Conservation (phyloP, 1,140 invertebrate genomes). For the Phocides pigmalion region DNA sequence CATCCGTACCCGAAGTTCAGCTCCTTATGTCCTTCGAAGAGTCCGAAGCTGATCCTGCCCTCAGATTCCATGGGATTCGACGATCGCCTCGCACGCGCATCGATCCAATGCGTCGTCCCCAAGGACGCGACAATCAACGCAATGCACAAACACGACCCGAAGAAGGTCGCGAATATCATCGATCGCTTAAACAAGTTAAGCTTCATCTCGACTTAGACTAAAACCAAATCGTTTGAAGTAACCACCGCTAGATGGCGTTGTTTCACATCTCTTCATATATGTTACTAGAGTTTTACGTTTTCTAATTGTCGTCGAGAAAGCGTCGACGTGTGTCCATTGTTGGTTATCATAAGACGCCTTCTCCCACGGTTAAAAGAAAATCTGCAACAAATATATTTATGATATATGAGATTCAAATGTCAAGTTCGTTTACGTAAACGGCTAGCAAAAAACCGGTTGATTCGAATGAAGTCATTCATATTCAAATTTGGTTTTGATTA, state of each 20-base stretch:
- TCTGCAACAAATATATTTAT: conserved; percentile 57
- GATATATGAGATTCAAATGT: conserved; percentile 3
- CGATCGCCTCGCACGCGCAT: conserved; percentile 88
- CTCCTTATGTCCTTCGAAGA: conserved; percentile 93
- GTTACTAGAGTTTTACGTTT: conserved; percentile 33
- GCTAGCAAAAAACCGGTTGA: conserved; percentile 1
- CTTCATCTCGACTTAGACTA: conserved; percentile 65
- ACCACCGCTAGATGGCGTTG: conserved; percentile 43
- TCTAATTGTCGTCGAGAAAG: conserved; percentile 39
- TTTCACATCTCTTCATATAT: conserved; percentile 40
- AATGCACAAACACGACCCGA: conserved; percentile 92
- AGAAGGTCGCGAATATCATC: conserved; percentile 95
- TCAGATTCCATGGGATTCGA: conserved; percentile 88
- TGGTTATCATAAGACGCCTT: conserved; percentile 46
- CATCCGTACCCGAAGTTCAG: conserved; percentile 93
- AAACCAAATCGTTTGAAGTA: conserved; percentile 48
- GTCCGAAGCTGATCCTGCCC: conserved; percentile 91
- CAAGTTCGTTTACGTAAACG: background rate
- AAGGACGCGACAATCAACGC: conserved; percentile 92
- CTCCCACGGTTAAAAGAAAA: conserved; percentile 54
- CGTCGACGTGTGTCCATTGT: conserved; percentile 40
- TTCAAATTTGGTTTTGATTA: too few species aligned
- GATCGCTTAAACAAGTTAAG: conserved; percentile 88
- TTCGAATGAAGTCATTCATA: conserved; percentile 3
- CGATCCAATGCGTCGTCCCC: conserved; percentile 95